A percentile compares a stretch with the other conserved stretches of the same genome.
phyloP scores from a whole-genome alignment of 2,113 vertebrate genomes.

The Butorides virescens region DNA sequence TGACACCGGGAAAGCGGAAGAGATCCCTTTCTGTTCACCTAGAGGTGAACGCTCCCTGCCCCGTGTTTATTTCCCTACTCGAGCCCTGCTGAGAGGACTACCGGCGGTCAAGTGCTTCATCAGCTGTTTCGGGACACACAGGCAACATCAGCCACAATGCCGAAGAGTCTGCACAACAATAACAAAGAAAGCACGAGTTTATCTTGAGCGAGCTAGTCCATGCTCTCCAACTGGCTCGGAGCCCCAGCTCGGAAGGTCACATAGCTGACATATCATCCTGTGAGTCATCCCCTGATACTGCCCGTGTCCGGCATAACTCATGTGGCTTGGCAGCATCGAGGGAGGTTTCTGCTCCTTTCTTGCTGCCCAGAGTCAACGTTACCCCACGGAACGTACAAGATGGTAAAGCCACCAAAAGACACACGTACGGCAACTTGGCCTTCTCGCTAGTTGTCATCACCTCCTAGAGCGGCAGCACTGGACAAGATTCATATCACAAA shows the following conservation, averaged over 20 bases:
- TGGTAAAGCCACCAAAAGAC: background rate
- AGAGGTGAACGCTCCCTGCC: background rate
- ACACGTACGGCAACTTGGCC: background rate
- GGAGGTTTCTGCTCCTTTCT: background rate
- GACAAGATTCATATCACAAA: background rate
- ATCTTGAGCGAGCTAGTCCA: background rate
- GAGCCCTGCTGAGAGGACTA: background rate
- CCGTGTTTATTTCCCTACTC: background rate
- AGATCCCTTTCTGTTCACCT: background rate
- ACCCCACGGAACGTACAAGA: background rate
- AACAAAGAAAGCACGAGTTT: background rate
- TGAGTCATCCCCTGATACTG: background rate
- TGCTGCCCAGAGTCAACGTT: background rate
- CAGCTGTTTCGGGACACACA: background rate
- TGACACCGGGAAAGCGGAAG: background rate
- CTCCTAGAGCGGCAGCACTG: background rate
- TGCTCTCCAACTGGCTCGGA: background rate
- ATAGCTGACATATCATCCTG: background rate
- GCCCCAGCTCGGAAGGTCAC: constrained; percentile 25
- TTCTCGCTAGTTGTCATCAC: background rate
- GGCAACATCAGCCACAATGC: background rate
- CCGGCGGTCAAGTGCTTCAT: background rate
- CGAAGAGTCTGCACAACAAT: background rate
- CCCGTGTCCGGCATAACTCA: background rate
- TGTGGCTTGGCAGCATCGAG: background rate